Evolutionary conservation across 1,140 invertebrate genomes (phyloP).

Genomic region (Sarcophaga peregrina): DNA sequence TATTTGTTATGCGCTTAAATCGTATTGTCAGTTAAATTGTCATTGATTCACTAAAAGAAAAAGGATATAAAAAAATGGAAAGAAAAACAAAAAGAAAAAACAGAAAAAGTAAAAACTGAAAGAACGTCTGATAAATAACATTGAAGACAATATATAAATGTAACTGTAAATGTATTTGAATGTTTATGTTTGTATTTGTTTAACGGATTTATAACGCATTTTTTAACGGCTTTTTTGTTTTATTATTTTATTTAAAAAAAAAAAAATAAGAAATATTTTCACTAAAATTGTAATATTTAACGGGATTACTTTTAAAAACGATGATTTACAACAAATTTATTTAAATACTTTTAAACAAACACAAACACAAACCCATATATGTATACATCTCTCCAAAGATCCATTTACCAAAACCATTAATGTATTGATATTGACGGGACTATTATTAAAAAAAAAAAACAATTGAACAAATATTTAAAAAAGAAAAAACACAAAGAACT

Average conservation of each 20-base stretch:
- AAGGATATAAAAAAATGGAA: no score
- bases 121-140: neutral
- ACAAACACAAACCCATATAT: no score
- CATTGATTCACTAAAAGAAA: neutral
- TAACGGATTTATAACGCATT: neutral
- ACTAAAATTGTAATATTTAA: conserved; percentile 11
- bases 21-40: conserved; percentile 15
- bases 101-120: no score
- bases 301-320: conserved; percentile 3
- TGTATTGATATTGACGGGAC: neutral
- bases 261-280: neutral
- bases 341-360: neutral
- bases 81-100: no score
- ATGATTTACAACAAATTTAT: conserved; percentile 2
- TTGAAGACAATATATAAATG: no score
- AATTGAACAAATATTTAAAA: no score
- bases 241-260: neutral
- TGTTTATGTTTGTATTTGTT: neutral
- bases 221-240: neutral
- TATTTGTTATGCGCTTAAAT: conserved; percentile 15
- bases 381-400: no score
- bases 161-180: neutral
- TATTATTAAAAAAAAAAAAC: neutral
- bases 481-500: no score
- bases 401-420: neutral